Evolutionary conservation across 1,140 invertebrate species (phyloP).

Genomic region (Drosophila navojoa): DNA sequence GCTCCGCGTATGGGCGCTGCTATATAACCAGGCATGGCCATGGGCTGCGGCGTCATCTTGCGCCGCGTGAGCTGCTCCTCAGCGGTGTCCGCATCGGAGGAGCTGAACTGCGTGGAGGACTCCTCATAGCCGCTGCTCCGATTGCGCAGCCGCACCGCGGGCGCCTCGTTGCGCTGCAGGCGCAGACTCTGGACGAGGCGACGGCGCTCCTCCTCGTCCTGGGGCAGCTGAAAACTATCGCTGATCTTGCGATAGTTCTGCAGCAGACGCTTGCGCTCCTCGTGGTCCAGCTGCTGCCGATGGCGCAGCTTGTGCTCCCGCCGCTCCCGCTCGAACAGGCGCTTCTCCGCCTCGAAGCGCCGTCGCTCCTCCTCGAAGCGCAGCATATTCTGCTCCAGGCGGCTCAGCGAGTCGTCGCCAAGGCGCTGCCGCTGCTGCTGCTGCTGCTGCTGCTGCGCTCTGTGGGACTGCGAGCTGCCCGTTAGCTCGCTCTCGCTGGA

Average conservation of each 20-base stretch:
- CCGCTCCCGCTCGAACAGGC: slow-evolving; percentile 77
- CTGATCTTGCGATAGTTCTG: slow-evolving; percentile 80
- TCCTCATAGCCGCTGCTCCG: slow-evolving; percentile 77
- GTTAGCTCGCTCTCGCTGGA: slow-evolving; percentile 77
- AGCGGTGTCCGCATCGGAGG: slow-evolving; percentile 72
- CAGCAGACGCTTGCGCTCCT: slow-evolving; percentile 74
- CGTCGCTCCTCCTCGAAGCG: slow-evolving; percentile 81
- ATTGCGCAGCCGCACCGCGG: slow-evolving; percentile 48
- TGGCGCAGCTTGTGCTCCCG: slow-evolving; percentile 78
- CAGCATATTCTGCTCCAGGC: slow-evolving; percentile 74
- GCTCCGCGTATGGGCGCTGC: slow-evolving; percentile 65
- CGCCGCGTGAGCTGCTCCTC: slow-evolving; percentile 37
- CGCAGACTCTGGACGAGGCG: slow-evolving; percentile 75
- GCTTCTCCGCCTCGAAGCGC: slow-evolving; percentile 80
- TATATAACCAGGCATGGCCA: slow-evolving; percentile 27
- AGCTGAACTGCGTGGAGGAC: slow-evolving; percentile 80
- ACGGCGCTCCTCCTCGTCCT: slow-evolving; percentile 73
- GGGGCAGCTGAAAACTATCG: slow-evolving; percentile 75
- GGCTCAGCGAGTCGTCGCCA: slow-evolving; percentile 53
- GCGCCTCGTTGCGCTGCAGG: slow-evolving; percentile 64
- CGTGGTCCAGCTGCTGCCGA: slow-evolving; percentile 74
- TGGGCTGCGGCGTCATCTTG: slow-evolving; percentile 7
- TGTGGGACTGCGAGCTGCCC: slow-evolving; percentile 39
- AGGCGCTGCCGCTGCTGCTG: slow-evolving; percentile 2
- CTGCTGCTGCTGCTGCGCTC: slow-evolving; percentile 1